Base-by-base conservation (phyloP, 2,888 invertebrate species). In the Bellardia pandia region DNA sequence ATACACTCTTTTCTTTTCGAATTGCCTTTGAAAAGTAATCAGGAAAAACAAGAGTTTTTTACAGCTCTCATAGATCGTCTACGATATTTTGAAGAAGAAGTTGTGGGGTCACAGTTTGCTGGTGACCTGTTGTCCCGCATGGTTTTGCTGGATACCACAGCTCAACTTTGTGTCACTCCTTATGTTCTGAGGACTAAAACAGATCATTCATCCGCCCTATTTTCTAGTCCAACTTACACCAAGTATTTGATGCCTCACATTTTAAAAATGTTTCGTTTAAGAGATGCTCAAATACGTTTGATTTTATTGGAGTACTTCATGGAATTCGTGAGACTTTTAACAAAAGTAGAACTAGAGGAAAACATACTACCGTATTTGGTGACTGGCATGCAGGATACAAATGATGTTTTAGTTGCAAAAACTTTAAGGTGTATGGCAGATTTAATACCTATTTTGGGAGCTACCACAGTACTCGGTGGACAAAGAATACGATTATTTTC, bases 341-440 rank as follows among this genome's bases (percentile, higher is more conserved):
- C 96, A 84, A 95, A 95, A 89, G 96, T 97, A 66, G 96, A 97
- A 92, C 93, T 98, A n/a, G 95, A 96, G 71, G 95, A 95, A 37
- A 95, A 96, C 68, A 96, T 98, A 90, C 94, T 98, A 90, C 98
- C 98, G n/a, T 97, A 98, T 96, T 94, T 98, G 75, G 94, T 98
- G 56, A 95, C 98, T 51, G 98, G 98, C 4, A 96, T 98, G 89
- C 97, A 97, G 92, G 98, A 98, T 91, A 96, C 96, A 1, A 97
- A 97, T 93, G 97, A 98, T 92, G 95, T 95, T 78, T 94, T 98
- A 86, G 98, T 98, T 0, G 95, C 96, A 40, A 96, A 96, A 84
- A 98, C 98, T 13, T 94, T 98, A 71, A 95, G 96, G 81, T 96
- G 97, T 76, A 93, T 98, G 83, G 97, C 98, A 82, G 96, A 97